A percentile compares a stretch with the other conserved stretches of the same genome.
These are phyloP conservation scores for Drosophila erecta DNA, from an alignment of 1,140 invertebrate genomes.

Conservation along the genomic window DNA sequence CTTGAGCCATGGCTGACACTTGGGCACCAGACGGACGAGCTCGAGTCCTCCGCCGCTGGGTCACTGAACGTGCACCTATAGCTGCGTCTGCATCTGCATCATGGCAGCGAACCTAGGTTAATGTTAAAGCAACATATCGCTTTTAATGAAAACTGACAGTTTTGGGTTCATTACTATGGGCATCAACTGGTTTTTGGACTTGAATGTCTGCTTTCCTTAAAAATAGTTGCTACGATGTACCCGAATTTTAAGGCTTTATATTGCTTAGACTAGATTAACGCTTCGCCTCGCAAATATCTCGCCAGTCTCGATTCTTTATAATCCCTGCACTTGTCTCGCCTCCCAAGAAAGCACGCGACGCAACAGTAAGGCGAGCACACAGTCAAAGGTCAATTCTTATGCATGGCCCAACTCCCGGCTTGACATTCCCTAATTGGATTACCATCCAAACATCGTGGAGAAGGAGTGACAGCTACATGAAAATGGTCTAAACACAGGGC, in stretches of 20 bases:
- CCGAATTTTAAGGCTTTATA: slow-evolving; percentile 3
- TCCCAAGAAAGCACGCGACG: slow-evolving; percentile 62
- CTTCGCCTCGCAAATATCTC: neutral
- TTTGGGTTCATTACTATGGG: slow-evolving; percentile 40
- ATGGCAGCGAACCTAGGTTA: slow-evolving; percentile 16
- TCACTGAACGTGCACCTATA: slow-evolving; percentile 4
- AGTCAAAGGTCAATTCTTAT: slow-evolving; percentile 38
- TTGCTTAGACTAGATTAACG: slow-evolving; percentile 20
- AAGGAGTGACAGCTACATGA: slow-evolving; percentile 18
- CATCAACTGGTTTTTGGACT: slow-evolving; percentile 23
- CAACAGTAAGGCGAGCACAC: slow-evolving; percentile 6
- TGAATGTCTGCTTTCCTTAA: slow-evolving; percentile 5
- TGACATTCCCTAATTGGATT: slow-evolving; percentile 81
- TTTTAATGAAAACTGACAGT: slow-evolving; percentile 78
- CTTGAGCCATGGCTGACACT: slow-evolving; percentile 49
- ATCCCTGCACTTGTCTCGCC: slow-evolving; percentile 52
- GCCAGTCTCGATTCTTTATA: slow-evolving; percentile 23
- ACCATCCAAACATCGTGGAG: slow-evolving; percentile 13
- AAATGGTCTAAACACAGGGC: slow-evolving; percentile 72
- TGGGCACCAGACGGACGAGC: neutral
- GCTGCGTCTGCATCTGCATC: too few relatives aligned
- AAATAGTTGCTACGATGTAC: slow-evolving; percentile 10
- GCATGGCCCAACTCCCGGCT: slow-evolving; percentile 33
- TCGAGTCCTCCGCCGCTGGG: slow-evolving; percentile 1
- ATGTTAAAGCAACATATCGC: neutral